Evolutionary conservation across 92 coral and sea anemone species (phyloP).

Genomic region (Metridium senile): DNA sequence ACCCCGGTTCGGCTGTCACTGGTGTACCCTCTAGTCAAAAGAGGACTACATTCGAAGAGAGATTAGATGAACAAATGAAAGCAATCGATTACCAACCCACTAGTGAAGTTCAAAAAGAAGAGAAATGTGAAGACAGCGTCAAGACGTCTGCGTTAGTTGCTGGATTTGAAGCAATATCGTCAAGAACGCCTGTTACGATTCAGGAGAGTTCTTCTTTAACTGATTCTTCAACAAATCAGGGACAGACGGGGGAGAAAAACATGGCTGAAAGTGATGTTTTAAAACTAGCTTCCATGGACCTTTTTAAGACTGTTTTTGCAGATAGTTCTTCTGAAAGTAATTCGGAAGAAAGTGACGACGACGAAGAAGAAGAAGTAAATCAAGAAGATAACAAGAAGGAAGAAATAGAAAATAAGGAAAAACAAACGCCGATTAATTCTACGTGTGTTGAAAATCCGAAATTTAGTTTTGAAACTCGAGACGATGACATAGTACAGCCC

Average conservation of each 20-base stretch:
- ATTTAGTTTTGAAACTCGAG: background rate
- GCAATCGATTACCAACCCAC: constrained; percentile 21
- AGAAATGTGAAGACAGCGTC: background rate
- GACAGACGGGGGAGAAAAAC: background rate
- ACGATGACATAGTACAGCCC: background rate
- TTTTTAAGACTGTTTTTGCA: constrained; percentile 96
- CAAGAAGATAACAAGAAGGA: background rate
- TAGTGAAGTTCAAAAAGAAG: background rate
- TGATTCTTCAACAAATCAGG: background rate
- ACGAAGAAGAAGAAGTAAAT: constrained; percentile 1
- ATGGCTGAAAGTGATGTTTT: constrained; percentile 15
- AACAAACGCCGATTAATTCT: background rate
- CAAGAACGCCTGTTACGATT: background rate
- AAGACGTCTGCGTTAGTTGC: constrained; percentile 18
- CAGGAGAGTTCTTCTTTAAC: background rate
- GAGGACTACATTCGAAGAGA: background rate
- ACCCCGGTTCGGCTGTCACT: constrained; percentile 71
- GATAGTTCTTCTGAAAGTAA: constrained; percentile 85
- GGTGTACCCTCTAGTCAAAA: constrained; percentile 62
- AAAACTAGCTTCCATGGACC: constrained; percentile 87
- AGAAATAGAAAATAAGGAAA: background rate
- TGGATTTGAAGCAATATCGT: constrained; percentile 27
- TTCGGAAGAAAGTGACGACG: constrained; percentile 54
- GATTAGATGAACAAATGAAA: background rate
- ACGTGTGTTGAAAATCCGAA: too few relatives aligned